Conservation (phyloP, 1,140 invertebrate genomes). For the Phthorimaea operculella region DNA sequence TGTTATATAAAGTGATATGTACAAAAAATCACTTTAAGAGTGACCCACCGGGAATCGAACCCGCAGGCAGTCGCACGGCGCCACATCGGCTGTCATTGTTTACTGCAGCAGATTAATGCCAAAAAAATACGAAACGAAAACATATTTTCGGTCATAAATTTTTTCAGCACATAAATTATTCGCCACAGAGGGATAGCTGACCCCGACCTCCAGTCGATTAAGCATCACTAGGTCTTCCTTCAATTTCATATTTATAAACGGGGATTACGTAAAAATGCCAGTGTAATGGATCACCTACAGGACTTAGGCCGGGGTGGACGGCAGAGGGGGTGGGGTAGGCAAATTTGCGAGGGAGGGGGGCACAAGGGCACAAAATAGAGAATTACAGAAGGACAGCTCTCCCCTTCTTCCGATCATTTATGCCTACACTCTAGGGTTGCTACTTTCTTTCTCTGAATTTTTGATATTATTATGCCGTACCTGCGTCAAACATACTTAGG, state of each 20-base stretch:
- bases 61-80: too few species aligned
- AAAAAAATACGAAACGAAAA: neutral
- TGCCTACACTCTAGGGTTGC: too few species aligned
- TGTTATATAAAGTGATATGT: too few species aligned
- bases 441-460: too few species aligned
- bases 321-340: conserved; percentile 44
- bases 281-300: conserved; percentile 66
- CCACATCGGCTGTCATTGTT: neutral
- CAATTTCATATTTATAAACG: conserved; percentile 68
- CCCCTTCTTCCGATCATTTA: too few species aligned
- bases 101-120: neutral
- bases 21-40: too few species aligned
- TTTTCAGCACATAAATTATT: conserved; percentile 41
- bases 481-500: too few species aligned
- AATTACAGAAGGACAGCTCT: too few species aligned
- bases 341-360: conserved; percentile 50
- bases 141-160: conserved; percentile 4
- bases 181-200: conserved; percentile 39
- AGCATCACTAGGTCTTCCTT: conserved; percentile 63
- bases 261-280: conserved; percentile 66
- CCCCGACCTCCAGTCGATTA: conserved; percentile 66
- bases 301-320: conserved; percentile 37
- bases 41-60: too few species aligned
- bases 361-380: too few species aligned
- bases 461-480: too few species aligned